Conservation (phyloP, 2,797 vertebrate genomes). For the Cynodonichthys magdalenae region DNA sequence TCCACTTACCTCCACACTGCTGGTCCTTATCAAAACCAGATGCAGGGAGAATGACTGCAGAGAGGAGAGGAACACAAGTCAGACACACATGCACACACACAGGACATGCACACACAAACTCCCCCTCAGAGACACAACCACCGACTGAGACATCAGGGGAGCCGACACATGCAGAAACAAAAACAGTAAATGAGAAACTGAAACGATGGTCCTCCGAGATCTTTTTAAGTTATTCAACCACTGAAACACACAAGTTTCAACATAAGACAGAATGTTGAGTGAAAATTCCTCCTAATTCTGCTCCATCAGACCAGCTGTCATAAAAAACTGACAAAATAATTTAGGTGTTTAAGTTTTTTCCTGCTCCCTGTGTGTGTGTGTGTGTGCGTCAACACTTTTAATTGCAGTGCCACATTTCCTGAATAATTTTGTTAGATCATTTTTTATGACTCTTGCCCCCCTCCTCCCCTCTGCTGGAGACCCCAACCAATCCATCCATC, state of each 20-base stretch:
- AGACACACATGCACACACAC: constrained; percentile 44
- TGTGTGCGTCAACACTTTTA: constrained; percentile 35
- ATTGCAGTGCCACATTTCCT: constrained; percentile 52
- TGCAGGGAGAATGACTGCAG: constrained; percentile 93
- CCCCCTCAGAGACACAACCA: constrained; percentile 28
- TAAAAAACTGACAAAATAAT: constrained; percentile 22
- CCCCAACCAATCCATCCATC: constrained; percentile 64
- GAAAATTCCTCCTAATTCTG: constrained; percentile 12
- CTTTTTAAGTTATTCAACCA: constrained; percentile 1
- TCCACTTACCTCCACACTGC: constrained; percentile 91
- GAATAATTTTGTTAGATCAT: constrained; percentile 53
- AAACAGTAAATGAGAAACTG: constrained; percentile 47
- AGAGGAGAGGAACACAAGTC: constrained; percentile 73
- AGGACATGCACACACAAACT: constrained; percentile 6
- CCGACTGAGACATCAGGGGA: constrained; percentile 34
- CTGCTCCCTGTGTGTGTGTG: neutral
- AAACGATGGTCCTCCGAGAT: constrained; percentile 27
- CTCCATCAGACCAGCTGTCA: constrained; percentile 5
- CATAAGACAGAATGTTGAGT: constrained; percentile 19
- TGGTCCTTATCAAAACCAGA: constrained; percentile 93
- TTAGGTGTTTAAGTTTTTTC: constrained; percentile 34
- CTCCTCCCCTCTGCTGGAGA: constrained; percentile 41
- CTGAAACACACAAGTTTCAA: constrained; percentile 2
- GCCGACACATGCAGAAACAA: constrained; percentile 52
- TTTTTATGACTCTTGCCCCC: constrained; percentile 10